Percentiles rank a stretch among this genome's conserved stretches.
phyloP scores from a whole-genome alignment of 2,113 vertebrate species.

The Phainopepla nitens region DNA sequence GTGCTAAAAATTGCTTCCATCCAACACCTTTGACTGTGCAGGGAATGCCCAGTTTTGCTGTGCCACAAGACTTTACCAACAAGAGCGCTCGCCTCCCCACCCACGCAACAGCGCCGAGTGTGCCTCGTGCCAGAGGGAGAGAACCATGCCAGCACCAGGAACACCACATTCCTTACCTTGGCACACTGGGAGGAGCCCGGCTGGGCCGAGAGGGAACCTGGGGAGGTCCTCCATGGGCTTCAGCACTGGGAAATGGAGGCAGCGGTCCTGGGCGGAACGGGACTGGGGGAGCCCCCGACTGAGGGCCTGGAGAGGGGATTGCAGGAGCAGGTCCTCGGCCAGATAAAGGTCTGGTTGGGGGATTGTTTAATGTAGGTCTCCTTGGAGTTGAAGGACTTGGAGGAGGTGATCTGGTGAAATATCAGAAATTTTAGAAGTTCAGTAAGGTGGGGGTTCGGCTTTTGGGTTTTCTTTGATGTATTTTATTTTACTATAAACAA shows the following conservation, averaged over 20 bases:
- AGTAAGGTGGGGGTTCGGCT: rapidly evolving
- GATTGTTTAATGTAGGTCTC: constrained; percentile 63
- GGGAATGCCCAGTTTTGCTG: background rate
- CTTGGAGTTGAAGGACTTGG: constrained; percentile 80
- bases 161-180: constrained; percentile 76
- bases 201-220: constrained; percentile 72
- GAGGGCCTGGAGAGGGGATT: constrained; percentile 69
- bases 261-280: constrained; percentile 69
- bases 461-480: background rate
- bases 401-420: constrained; percentile 80
- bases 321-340: constrained; percentile 76
- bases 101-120: background rate
- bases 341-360: constrained; percentile 51
- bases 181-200: constrained; percentile 78
- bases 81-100: background rate
- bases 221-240: constrained; percentile 62
- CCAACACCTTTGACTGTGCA: background rate
- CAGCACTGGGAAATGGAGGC: constrained; percentile 71
- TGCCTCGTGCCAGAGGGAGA: constrained; percentile 42
- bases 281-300: constrained; percentile 71
- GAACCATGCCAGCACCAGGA: background rate
- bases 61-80: background rate
- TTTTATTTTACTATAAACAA: background rate
- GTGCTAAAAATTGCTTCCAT: background rate
- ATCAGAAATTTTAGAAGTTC: background rate